Base-by-base conservation (phyloP, 2,797 vertebrate genomes). In the Triplophysa yarkandensis region DNA sequence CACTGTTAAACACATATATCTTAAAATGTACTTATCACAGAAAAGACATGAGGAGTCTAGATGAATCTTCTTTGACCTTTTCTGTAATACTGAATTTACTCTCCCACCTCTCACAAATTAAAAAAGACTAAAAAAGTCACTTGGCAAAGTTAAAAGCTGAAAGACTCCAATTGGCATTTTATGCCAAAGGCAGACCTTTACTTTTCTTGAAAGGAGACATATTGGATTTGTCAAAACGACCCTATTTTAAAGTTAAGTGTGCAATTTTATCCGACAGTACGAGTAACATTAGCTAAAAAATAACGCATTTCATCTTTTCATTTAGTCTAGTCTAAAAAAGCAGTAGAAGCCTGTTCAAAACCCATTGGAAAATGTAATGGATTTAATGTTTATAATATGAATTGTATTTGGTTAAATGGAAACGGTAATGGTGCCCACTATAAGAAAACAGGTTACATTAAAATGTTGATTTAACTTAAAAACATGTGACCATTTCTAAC, bases 41-140 rank as follows among this genome's bases (percentile, higher is more conserved):
- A 39, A 25, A 62, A 27, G 32, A 16, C 55, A 71, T 71, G 60
- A 46, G 25, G 21, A 62, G 14, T 36, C 46, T 19, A 46, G 41
- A 70, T 58, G n/a, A 58, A 58, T 13, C 19, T 30, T 27, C 19
- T 4, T 46, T 17, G 57, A 11, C 14, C 10, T 36, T 34, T 21
- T 23, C 54, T 28, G 10, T 41, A 41, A n/a, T 30, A n/a, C 55
- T 21, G 17, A 23, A 23, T 48, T 30, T 55, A 0, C 10, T 52
- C 2, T 28, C 4, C 28, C 21, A 6, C 52, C 44, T 34, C 10
- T 25, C 23, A 25, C n/a, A 66, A 30, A 44, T 52, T 17, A 14
- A 30, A 3, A 27, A 28, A 43, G 10, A 34, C 16, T 17, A 27
- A 74, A 23, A 52, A 43, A 27, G 13, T 44, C 17, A 44, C n/a